Evolutionary conservation across 2,113 vertebrate species (phyloP), one percentile per base, ranked within the genome.

Genomic region (Riparia riparia): DNA sequence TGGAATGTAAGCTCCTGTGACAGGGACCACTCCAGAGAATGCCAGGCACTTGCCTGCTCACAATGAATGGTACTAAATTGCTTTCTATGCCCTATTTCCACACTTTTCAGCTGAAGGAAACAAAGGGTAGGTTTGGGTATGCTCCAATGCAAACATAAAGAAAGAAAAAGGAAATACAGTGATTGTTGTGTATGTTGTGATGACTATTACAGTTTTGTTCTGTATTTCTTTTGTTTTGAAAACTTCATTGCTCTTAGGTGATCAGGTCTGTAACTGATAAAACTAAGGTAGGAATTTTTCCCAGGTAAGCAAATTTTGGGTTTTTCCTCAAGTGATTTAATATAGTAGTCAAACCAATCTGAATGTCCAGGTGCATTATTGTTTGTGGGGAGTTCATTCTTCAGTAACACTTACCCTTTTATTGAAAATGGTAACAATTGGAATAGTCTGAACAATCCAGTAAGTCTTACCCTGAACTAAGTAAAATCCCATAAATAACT

Each of bases 401-500:
- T 91, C 56, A 83, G 37, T 68, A 41, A 29, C 7, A 6, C 76
- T 80, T 82, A 68, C 6, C 24, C 44, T 83, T 92, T 86, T 60
- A 63, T 50, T 66, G 49, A 44, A 90, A 85, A 88, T 73, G 15
- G 68, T 81, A 95, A 81, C 60, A 86, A n/a, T 15, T 90, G 29
- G n/a, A 88, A 90, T 74, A 68, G 56, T 80, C 79, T 86, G 82
- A 83, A 49, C 76, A 74, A 64, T 71, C 68, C 84, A 79, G 10
- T 96, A 80, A 54, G 39, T 80, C 64, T 96, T 86, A 74, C 28
- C 22, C 64, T 56, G 64, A 84, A 51, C 82, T 83, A 95, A 96
- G 72, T 86, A 64, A 93, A 94, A 89, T 94, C 93, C 95, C 93
- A 86, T 97, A 96, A 97, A 97, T 93, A 96, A 96, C 95, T 93